Evolutionary conservation across 2,797 vertebrate genomes (phyloP).

Genomic region (Rhinoraja longicauda): DNA sequence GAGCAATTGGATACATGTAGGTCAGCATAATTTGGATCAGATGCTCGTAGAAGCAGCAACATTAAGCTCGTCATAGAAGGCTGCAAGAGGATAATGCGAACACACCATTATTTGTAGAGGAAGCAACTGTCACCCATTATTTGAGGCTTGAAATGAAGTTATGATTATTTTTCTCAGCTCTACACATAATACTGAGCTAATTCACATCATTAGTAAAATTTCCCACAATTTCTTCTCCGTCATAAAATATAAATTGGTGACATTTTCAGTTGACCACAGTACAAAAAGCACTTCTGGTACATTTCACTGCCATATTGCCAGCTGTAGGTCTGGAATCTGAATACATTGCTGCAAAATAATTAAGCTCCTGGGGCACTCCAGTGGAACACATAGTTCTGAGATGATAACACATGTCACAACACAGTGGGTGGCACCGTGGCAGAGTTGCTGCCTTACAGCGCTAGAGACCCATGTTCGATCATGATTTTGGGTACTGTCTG

Average conservation of each 20-base stretch:
- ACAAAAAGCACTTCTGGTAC: background rate
- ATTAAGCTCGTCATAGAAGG: background rate
- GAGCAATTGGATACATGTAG: background rate
- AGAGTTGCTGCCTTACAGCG: too few relatives aligned
- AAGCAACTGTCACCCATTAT: background rate
- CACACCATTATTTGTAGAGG: background rate
- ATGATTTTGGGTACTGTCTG: too few relatives aligned
- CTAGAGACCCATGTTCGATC: too few relatives aligned
- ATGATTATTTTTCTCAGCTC: background rate
- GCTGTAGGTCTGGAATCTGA: too few relatives aligned
- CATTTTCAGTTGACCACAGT: background rate
- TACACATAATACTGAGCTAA: background rate
- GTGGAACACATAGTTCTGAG: too few relatives aligned
- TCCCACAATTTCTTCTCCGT: background rate
- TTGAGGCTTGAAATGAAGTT: background rate
- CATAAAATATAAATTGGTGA: background rate
- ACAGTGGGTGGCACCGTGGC: too few relatives aligned
- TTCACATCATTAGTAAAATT: background rate
- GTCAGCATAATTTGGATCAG: background rate
- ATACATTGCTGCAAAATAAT: too few relatives aligned
- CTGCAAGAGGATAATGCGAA: background rate
- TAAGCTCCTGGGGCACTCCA: too few relatives aligned
- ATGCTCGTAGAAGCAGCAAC: background rate
- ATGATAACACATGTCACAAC: too few relatives aligned
- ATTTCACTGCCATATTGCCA: too few relatives aligned